Base-by-base conservation (phyloP, 2,888 invertebrate genomes). In the Belgica antarctica region DNA sequence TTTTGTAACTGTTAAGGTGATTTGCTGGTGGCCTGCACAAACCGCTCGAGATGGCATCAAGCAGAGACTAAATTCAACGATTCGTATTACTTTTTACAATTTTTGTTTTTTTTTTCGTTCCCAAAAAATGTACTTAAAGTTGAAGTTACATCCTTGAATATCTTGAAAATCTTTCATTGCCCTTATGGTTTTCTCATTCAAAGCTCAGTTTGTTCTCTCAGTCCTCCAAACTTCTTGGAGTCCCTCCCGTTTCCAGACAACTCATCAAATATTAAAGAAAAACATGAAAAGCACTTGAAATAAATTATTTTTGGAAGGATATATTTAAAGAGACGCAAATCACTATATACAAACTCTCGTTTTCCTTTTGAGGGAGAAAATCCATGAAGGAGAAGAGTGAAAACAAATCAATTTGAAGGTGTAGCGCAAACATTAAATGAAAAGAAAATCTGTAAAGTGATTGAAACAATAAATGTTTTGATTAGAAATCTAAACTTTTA, bases 281-380 rank as follows among this genome's bases (percentile, higher is more conserved):
- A 46, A 47, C 36, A 65, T 65, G 36, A 47, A 24, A 57, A n/a
- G 57, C 22, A 57, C 27, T 28, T 28, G 7, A 24, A 62, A 62
- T 17, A 68, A n/a, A n/a, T n/a, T 68, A 68, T 68, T 68, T 68
- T 68, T 68, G 68, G 68, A 68, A 68, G 47, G 47, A 68, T 57
- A 68, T 68, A 63, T 68, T 46, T 52, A 27, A 36, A 63, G 28
- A 68, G 15, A 52, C 19, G 2, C 47, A 68, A 66, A 41, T n/a
- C 46, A 52, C 47, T 62, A 62, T 62, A 47, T 28, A 65, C 31
- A 57, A 41, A 28, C 52, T 66, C 47, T 31, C n/a, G 24, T 66
- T 66, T 27, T n/a, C 8, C 27, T 24, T n/a, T 22, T 24, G 19
- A 5, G 52, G 52, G 25, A 47, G 57, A 68, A 25, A 57, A 52